phyloP scores from a whole-genome alignment of 1,140 invertebrate genomes.

The Leptoteleia sp. region DNA sequence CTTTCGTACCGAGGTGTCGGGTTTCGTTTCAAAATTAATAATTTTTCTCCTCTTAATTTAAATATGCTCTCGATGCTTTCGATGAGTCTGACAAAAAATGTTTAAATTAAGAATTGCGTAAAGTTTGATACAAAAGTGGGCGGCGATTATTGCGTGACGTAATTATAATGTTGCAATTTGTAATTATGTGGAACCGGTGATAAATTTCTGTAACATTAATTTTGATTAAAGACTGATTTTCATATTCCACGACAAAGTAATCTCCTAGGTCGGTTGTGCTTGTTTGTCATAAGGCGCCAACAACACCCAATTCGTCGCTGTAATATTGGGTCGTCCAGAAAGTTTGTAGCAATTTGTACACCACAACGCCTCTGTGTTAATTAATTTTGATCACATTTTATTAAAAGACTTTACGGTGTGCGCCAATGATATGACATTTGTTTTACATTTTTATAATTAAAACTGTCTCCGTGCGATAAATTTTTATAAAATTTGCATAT shows the following conservation, averaged over 20 bases:
- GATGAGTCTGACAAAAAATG: too few species aligned
- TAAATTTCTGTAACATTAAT: conserved; percentile 29
- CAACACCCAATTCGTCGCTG: conserved; percentile 39
- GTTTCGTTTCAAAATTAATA: conserved; percentile 8
- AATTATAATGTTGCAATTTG: conserved; percentile 5
- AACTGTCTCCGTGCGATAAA: too few species aligned
- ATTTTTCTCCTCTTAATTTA: conserved; percentile 18
- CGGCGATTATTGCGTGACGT: not conserved
- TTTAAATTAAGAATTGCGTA: too few species aligned
- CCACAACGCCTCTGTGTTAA: conserved; percentile 12
- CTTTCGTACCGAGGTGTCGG: conserved; percentile 10
- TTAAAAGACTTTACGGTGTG: conserved; percentile 7
- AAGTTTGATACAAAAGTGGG: not conserved
- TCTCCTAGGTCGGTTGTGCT: conserved; percentile 22
- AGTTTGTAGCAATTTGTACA: conserved; percentile 42
- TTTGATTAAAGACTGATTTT: conserved; percentile 32
- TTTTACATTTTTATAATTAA: too few species aligned
- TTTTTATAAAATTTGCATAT: too few species aligned
- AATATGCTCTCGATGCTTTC: conserved; percentile 24
- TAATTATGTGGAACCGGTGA: conserved; percentile 12
- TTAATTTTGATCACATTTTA: conserved; percentile 15
- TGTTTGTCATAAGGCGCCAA: conserved; percentile 35
- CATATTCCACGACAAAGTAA: conserved; percentile 30
- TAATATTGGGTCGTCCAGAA: conserved; percentile 35
- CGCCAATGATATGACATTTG: not conserved